Base-by-base conservation (phyloP, 1,140 invertebrate species). In the Ceratosolen solmsi region DNA sequence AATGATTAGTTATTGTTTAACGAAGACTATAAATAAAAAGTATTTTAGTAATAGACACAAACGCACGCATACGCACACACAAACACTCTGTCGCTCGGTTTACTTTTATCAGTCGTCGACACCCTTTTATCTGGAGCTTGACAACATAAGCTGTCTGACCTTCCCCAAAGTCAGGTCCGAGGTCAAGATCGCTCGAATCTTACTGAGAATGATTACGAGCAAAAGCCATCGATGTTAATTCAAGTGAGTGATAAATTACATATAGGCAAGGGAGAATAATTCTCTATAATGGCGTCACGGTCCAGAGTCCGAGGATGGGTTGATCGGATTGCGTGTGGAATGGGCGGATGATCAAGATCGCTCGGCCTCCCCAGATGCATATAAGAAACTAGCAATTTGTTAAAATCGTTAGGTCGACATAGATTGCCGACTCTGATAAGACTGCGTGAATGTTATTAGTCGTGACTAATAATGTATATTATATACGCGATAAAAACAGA, bases 371-470 rank as follows among this genome's bases (percentile, higher is more conserved):
- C 60, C 30, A 36, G 30, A 36, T 36, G 60, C 33, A 65, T 36
- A 65, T 36, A 65, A 36, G 13, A 65, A 65, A 65, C 60, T 15
- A 65, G 30, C 17, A 65, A 65, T 65, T 65, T 17, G 30, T 65
- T 65, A 65, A 65, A 65, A 65, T 65, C 3, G n/a, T 20, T 65
- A 65, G 25, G 2, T 30, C 58, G 9, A 65, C 17, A n/a, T 65
- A 65, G 33, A 65, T 65, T 65, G 63, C 17, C 25, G 5, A 7
- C 4, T 58, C 22, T 58, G 33, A 65, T 65, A 65, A 33, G 63
- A 5, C 33, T 36, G 63, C 27, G 20, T 36, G 22, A 65, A 65
- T 36, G 11, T 33, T 36, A 65, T 36, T 25, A 36, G 13, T 36
- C 33, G 8, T 63, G 27, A 63, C 27, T 7, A 63, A 63, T 63